A percentile compares a stretch with the other conserved stretches of the same genome.
phyloP scores from a whole-genome alignment of 92 coral and sea anemone species.

The Nematostella vectensis region DNA sequence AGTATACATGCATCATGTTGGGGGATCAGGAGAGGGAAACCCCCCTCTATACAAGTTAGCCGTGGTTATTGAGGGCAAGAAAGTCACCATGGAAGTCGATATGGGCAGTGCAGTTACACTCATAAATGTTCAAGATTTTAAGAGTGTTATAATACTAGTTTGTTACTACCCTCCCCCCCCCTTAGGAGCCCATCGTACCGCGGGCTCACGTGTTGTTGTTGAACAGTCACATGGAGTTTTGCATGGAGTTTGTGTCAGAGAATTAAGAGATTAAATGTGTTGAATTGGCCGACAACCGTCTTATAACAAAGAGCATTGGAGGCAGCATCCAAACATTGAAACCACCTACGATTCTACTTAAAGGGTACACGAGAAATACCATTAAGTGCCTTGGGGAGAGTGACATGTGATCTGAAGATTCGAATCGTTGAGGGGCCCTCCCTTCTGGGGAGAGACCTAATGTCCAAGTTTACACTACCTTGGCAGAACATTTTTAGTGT shows the following conservation, averaged over 20 bases:
- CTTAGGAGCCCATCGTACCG: too few species aligned
- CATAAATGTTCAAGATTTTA: slow-evolving; percentile 15
- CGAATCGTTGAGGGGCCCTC: slow-evolving; percentile 36
- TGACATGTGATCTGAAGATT: slow-evolving; percentile 20
- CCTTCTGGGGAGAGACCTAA: slow-evolving; percentile 32
- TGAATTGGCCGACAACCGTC: too few species aligned
- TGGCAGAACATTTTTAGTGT: slow-evolving; percentile 21
- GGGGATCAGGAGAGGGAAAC: slow-evolving; percentile 3
- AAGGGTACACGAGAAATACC: slow-evolving; percentile 21
- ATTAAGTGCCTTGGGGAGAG: slow-evolving; percentile 30
- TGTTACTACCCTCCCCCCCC: too few species aligned
- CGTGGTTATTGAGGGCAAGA: slow-evolving; percentile 16
- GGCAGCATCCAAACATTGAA: slow-evolving; percentile 12
- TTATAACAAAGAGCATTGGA: slow-evolving; percentile 15
- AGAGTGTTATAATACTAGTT: too few species aligned
- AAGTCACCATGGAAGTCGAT: slow-evolving; percentile 29
- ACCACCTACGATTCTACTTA: slow-evolving; percentile 22
- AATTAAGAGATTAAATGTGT: too few species aligned
- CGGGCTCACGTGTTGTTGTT: too few species aligned
- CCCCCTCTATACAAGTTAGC: slow-evolving; percentile 11
- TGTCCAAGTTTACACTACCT: slow-evolving; percentile 33
- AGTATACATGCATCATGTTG: slow-evolving; percentile 16
- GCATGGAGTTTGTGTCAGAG: too few species aligned
- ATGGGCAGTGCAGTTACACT: slow-evolving; percentile 36
- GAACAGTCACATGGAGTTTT: too few species aligned